Percentiles rank a stretch among this genome's conserved stretches.
These are phyloP conservation scores for Antheraea mylitta DNA, from an alignment of 1,140 invertebrate species.

Conservation along the genomic window DNA sequence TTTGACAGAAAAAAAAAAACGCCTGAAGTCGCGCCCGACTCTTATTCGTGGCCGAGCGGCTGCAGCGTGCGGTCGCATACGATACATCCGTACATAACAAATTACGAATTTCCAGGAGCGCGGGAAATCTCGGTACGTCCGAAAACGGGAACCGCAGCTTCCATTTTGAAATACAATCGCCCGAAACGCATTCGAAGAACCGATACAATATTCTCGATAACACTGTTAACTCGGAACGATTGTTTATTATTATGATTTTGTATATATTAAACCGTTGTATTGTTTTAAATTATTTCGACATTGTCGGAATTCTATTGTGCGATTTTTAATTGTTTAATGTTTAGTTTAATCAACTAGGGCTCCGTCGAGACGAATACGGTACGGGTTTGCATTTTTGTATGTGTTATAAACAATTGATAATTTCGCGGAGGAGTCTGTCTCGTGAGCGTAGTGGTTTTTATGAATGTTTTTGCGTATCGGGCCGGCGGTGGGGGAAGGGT, in stretches of 20 bases:
- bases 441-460: slow-evolving; percentile 67
- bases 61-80: slow-evolving; percentile 57
- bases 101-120: slow-evolving; percentile 51
- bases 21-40: slow-evolving; percentile 34
- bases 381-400: slow-evolving; percentile 55
- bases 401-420: slow-evolving; percentile 68
- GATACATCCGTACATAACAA: slow-evolving; percentile 28
- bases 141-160: slow-evolving; percentile 5
- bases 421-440: slow-evolving; percentile 57
- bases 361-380: slow-evolving; percentile 36
- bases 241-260: slow-evolving; percentile 62
- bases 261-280: slow-evolving; percentile 58
- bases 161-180: slow-evolving; percentile 3
- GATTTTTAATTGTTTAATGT: slow-evolving; percentile 61
- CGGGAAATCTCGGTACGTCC: slow-evolving; percentile 51
- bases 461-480: slow-evolving; percentile 74
- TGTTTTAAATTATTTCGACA: slow-evolving; percentile 68
- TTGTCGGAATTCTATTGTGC: slow-evolving; percentile 56
- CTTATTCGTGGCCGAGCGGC: slow-evolving; percentile 64
- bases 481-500: slow-evolving; percentile 65
- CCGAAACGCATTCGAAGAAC: slow-evolving; percentile 31
- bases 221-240: slow-evolving; percentile 26
- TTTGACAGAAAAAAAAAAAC: slow-evolving; percentile 69
- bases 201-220: slow-evolving; percentile 48
- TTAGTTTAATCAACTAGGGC: slow-evolving; percentile 43